phyloP scores from a whole-genome alignment of 1,140 invertebrate genomes.

The Brachystomella parvula region DNA sequence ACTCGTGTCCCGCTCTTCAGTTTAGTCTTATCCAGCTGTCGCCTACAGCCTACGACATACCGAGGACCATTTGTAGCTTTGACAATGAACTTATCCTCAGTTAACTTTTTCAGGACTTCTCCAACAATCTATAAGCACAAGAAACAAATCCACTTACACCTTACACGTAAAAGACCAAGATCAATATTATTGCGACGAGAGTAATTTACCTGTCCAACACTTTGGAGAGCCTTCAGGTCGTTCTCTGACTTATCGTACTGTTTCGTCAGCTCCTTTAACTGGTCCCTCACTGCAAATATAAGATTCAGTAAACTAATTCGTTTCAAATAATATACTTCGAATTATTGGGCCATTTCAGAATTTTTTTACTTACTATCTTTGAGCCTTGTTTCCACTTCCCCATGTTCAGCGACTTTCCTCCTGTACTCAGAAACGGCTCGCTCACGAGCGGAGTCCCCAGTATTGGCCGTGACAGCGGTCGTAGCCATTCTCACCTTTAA shows the following conservation, averaged over 20 bases:
- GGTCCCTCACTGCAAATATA: conserved; percentile 78
- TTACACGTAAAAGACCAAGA: too few species aligned
- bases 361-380: conserved; percentile 77
- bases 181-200: too few species aligned
- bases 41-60: conserved; percentile 96
- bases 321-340: conserved; percentile 29
- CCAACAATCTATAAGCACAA: conserved; percentile 97
- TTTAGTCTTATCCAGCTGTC: conserved; percentile 92
- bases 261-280: conserved; percentile 93
- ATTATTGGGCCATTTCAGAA: not conserved
- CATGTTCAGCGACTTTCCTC: conserved; percentile 90
- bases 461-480: conserved; percentile 6
- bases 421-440: conserved; percentile 87
- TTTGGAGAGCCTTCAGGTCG: conserved; percentile 96
- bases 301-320: too few species aligned
- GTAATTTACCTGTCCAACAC: conserved; percentile 83
- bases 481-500: too few species aligned
- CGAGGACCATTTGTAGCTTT: conserved; percentile 99
- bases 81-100: conserved; percentile 99
- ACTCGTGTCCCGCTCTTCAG: conserved; percentile 94
- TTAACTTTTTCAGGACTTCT: conserved; percentile 96
- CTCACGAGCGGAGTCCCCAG: conserved; percentile 56
- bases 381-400: conserved; percentile 85
- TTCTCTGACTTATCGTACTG: conserved; percentile 99
- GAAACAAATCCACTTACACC: conserved; percentile 36